These are phyloP conservation scores for Chaetoderma sp. DNA, from an alignment of 2,888 invertebrate genomes.

Conservation along the genomic window DNA sequence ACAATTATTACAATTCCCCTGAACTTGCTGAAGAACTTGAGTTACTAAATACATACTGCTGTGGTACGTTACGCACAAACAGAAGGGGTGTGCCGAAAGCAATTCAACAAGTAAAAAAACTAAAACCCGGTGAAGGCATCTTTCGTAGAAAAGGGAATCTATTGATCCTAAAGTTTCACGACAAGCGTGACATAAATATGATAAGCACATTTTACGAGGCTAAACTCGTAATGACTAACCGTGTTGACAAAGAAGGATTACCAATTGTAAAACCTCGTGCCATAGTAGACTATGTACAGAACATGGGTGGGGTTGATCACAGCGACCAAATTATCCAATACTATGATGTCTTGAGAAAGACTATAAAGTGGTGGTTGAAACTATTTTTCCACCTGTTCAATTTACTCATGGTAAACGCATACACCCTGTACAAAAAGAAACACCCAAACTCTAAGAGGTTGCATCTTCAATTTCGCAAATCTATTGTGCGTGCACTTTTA, in stretches of 20 bases:
- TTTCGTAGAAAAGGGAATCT: constrained; percentile 6
- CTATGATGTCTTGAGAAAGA: constrained; percentile 28
- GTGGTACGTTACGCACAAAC: constrained; percentile 26
- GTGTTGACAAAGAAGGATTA: constrained; percentile 9
- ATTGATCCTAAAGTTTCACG: constrained; percentile 23
- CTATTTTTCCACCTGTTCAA: constrained; percentile 32
- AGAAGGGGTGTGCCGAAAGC: constrained; percentile 24
- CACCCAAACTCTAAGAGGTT: no score
- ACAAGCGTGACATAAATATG: constrained; percentile 30
- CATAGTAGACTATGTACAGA: constrained; percentile 27
- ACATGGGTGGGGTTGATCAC: constrained; percentile 40
- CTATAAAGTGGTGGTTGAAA: constrained; percentile 39
- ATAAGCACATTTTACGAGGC: constrained; percentile 25
- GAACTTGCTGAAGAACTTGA: constrained; percentile 22
- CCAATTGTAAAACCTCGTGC: constrained; percentile 25
- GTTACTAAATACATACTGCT: constrained; percentile 16
- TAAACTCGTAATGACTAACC: constrained; percentile 16
- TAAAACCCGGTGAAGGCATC: constrained; percentile 16
- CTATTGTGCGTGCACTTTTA: constrained; percentile 2
- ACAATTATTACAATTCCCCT: constrained; percentile 30
- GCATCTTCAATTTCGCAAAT: constrained; percentile 7
- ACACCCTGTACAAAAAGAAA: constrained; percentile 26
- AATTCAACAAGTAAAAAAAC: constrained; percentile 21
- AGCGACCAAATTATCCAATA: constrained; percentile 35
- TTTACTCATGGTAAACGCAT: constrained; percentile 22